phyloP scores from a whole-genome alignment of 2,113 vertebrate species.

The Pandion haliaetus region DNA sequence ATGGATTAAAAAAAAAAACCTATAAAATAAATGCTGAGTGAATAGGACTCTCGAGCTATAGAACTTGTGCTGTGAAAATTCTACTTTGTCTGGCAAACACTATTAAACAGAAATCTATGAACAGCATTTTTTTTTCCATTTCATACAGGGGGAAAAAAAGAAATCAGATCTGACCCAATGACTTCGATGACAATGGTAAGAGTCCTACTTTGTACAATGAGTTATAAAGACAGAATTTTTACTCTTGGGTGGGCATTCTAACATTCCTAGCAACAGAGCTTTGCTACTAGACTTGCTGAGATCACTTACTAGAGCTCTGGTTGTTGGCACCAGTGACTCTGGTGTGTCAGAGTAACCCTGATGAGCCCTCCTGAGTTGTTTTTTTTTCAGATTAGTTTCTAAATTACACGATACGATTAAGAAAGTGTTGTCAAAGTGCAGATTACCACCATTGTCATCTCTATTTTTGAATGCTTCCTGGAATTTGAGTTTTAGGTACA shows the following conservation, averaged over 20 bases:
- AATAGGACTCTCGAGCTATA: conserved; percentile 73
- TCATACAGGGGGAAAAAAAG: conserved; percentile 47
- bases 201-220: conserved; percentile 44
- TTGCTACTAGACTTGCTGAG: background rate
- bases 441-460: background rate
- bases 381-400: background rate
- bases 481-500: background rate
- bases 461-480: background rate
- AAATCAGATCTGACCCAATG: conserved; percentile 58
- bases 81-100: conserved; percentile 75
- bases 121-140: conserved; percentile 64
- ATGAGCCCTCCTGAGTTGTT: rapidly evolving
- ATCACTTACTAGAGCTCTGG: background rate
- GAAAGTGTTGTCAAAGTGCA: background rate
- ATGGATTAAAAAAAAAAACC: conserved; percentile 64
- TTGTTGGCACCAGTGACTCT: background rate
- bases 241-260: conserved; percentile 38
- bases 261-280: background rate
- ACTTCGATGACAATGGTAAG: conserved; percentile 56
- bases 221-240: conserved; percentile 30
- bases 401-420: background rate
- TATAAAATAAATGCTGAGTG: conserved; percentile 73
- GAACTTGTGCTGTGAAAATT: conserved; percentile 72
- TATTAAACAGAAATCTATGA: conserved; percentile 73
- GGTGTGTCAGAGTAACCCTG: background rate